Conservation (phyloP, 2,797 vertebrate species). For the Lophius americanus region DNA sequence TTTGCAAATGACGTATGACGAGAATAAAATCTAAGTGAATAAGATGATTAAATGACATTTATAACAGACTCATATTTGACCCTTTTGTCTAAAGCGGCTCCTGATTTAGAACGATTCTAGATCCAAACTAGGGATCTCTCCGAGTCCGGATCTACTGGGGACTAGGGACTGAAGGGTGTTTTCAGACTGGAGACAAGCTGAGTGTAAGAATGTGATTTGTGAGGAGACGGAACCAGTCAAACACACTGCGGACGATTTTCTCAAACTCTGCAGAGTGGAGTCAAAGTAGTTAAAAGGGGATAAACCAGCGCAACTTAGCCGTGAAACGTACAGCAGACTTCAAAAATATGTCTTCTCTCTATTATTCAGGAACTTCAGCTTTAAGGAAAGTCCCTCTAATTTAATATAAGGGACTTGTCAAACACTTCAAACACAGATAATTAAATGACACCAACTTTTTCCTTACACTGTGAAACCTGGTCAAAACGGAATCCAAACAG, state of each 20-base stretch:
- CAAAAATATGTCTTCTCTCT: not conserved
- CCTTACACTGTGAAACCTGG: not conserved
- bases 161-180: constrained; percentile 3
- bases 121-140: no score
- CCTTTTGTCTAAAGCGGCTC: no score
- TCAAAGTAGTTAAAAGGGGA: constrained; percentile 11
- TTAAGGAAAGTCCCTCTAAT: not conserved
- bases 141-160: no score
- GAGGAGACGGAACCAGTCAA: constrained; percentile 47
- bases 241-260: constrained; percentile 13
- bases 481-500: not conserved
- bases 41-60: no score
- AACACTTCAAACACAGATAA: not conserved
- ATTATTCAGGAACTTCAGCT: not conserved
- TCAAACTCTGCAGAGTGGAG: constrained; percentile 11
- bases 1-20: no score
- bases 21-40: no score
- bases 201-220: constrained; percentile 25
- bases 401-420: not conserved
- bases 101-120: no score
- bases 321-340: not conserved
- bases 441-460: not conserved
- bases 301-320: not conserved
- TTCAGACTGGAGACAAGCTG: constrained; percentile 3
- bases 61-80: no score